These are phyloP conservation scores for Lepeophtheirus salmonis DNA, from an alignment of 1,140 invertebrate species.

Conservation along the genomic window DNA sequence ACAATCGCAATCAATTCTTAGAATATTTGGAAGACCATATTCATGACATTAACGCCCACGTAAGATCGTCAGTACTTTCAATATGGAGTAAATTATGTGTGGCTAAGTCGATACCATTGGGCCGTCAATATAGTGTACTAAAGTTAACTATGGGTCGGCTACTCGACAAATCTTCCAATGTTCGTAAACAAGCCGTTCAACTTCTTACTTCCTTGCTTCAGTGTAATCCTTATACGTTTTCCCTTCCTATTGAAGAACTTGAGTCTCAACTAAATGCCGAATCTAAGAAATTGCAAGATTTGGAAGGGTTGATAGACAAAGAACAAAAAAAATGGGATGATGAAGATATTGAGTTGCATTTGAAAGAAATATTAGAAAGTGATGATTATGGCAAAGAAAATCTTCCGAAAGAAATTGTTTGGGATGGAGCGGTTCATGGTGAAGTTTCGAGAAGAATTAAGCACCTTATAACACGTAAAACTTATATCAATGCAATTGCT, in stretches of 20 bases:
- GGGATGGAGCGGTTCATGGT: constrained; percentile 18
- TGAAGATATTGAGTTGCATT: constrained; percentile 17
- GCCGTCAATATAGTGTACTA: constrained; percentile 40
- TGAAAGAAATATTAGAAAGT: constrained; percentile 18
- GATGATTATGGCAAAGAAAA: constrained; percentile 8
- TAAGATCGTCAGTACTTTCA: constrained; percentile 46
- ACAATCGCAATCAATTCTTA: constrained; percentile 46
- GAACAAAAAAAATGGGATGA: constrained; percentile 27
- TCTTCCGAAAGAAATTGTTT: constrained; percentile 18
- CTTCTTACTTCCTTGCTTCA: constrained; percentile 50
- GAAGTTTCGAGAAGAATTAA: constrained; percentile 19
- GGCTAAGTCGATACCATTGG: constrained; percentile 49
- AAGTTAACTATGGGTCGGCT: constrained; percentile 43
- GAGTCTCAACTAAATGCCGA: constrained; percentile 36
- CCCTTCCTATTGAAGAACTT: constrained; percentile 37
- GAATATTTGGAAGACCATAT: constrained; percentile 56
- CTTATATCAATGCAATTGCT: constrained; percentile 19
- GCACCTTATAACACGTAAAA: constrained; percentile 13
- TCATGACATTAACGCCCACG: constrained; percentile 58
- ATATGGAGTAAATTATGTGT: constrained; percentile 50
- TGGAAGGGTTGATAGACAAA: constrained; percentile 29
- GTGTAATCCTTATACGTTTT: constrained; percentile 39
- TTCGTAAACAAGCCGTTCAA: constrained; percentile 55
- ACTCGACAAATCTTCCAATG: constrained; percentile 51
- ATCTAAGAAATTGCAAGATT: constrained; percentile 35